phyloP scores from a whole-genome alignment of 2,113 vertebrate genomes.

The Osmerus mordax region DNA sequence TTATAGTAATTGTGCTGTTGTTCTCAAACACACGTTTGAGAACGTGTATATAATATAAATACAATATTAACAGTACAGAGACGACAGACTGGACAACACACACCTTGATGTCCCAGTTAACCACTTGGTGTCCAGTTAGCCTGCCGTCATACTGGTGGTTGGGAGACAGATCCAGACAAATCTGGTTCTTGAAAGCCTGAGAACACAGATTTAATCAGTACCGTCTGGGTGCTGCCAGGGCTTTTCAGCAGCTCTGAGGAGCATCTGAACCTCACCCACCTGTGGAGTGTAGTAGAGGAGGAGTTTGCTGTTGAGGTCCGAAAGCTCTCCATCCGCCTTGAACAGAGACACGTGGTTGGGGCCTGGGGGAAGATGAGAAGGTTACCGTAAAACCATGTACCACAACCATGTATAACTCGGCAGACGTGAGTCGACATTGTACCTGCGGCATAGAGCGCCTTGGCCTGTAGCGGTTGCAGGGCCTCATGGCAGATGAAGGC shows the following conservation, averaged over 20 bases:
- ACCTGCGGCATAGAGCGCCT: conserved; percentile 77
- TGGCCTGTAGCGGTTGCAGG: conserved; percentile 77
- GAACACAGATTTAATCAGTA: neutral
- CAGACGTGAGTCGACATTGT: neutral
- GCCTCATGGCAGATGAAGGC: conserved; percentile 92
- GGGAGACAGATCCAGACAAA: conserved; percentile 91
- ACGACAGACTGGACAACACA: no score
- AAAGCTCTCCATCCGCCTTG: conserved; percentile 82
- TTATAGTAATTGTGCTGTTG: neutral
- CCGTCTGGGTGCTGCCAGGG: neutral
- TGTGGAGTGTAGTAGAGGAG: conserved; percentile 94
- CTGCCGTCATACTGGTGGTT: conserved; percentile 86
- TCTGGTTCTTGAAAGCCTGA: conserved; percentile 93
- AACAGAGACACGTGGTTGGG: conserved; percentile 87
- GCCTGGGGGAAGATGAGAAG: conserved; percentile 67
- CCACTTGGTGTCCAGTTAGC: conserved; percentile 88
- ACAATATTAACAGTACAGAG: no score
- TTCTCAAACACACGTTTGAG: neutral
- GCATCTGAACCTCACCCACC: conserved; percentile 64
- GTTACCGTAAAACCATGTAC: conserved; percentile 12
- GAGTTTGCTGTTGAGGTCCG: conserved; percentile 83
- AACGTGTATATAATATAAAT: no score
- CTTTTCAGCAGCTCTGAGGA: neutral
- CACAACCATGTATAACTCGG: no score
- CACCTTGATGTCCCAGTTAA: conserved; percentile 96